Conservation (phyloP, 2,797 vertebrate species). For the Molossus molossus region DNA sequence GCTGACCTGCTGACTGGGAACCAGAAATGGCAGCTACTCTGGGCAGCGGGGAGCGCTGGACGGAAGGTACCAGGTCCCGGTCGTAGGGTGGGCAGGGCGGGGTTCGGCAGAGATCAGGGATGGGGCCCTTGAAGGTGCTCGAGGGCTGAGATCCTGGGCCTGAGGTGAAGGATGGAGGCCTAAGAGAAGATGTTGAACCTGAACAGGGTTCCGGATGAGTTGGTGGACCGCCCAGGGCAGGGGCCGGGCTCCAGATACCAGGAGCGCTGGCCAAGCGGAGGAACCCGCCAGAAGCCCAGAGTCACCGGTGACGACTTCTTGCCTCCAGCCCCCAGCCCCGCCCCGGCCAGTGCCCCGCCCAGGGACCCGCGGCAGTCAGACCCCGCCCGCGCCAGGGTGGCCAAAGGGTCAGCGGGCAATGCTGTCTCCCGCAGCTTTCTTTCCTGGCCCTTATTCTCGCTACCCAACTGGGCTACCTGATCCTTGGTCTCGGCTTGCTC, state of each 20-base stretch:
- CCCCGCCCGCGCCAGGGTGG: neutral
- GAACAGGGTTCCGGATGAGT: neutral
- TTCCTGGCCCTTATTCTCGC: neutral
- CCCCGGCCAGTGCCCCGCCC: conserved; percentile 14
- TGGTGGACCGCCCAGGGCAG: neutral
- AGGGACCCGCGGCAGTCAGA: neutral
- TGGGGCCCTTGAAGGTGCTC: neutral
- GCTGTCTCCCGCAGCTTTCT: neutral
- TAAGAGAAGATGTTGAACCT: conserved; percentile 68
- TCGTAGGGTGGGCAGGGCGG: conserved; percentile 44
- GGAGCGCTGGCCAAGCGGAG: neutral
- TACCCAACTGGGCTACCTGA: neutral
- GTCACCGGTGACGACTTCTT: conserved; percentile 28
- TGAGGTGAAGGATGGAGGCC: conserved; percentile 69
- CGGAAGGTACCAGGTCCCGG: conserved; percentile 78
- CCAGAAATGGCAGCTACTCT: conserved; percentile 82
- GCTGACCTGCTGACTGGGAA: conserved; percentile 63
- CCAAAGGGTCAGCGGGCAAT: neutral
- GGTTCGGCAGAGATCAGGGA: neutral
- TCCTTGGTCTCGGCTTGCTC: neutral
- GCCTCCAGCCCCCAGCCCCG: conserved; percentile 23
- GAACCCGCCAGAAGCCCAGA: neutral
- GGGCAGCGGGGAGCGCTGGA: conserved; percentile 84
- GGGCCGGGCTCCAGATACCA: neutral
- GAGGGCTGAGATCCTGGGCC: conserved; percentile 30